phyloP scores from a whole-genome alignment of 2,797 vertebrate species.

The Anas acuta region DNA sequence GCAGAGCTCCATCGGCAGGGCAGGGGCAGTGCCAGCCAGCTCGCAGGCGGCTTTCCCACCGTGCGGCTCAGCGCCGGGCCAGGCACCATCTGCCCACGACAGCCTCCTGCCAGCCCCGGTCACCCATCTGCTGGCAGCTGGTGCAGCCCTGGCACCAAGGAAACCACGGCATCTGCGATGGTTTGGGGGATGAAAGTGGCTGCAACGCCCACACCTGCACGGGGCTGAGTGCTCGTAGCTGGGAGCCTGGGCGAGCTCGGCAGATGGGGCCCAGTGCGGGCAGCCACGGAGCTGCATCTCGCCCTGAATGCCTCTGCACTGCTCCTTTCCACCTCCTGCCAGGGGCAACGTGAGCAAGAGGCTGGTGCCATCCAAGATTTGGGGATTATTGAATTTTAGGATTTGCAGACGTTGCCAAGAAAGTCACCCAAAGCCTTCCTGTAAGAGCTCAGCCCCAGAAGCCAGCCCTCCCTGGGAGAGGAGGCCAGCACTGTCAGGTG shows the following conservation, averaged over 20 bases:
- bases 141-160: rapidly evolving
- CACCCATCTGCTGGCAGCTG: not conserved
- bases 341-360: rapidly evolving
- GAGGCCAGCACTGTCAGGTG: rapidly evolving
- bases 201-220: not conserved
- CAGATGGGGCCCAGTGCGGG: rapidly evolving
- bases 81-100: not conserved
- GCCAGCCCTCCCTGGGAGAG: not conserved
- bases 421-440: not conserved
- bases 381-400: not conserved
- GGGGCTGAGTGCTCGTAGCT: rapidly evolving
- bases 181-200: not conserved
- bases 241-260: not conserved
- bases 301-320: not conserved
- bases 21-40: not conserved
- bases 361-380: rapidly evolving
- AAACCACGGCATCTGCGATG: not conserved
- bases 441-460: not conserved
- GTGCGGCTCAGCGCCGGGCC: not conserved
- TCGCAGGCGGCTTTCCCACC: not conserved
- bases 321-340: not conserved
- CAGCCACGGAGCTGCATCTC: rapidly evolving
- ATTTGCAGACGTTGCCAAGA: not conserved
- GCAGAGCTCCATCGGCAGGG: rapidly evolving
- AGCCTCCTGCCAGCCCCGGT: not conserved